These are phyloP conservation scores for Deroplatys truncata DNA, from an alignment of 2,888 invertebrate genomes.

Conservation along the genomic window DNA sequence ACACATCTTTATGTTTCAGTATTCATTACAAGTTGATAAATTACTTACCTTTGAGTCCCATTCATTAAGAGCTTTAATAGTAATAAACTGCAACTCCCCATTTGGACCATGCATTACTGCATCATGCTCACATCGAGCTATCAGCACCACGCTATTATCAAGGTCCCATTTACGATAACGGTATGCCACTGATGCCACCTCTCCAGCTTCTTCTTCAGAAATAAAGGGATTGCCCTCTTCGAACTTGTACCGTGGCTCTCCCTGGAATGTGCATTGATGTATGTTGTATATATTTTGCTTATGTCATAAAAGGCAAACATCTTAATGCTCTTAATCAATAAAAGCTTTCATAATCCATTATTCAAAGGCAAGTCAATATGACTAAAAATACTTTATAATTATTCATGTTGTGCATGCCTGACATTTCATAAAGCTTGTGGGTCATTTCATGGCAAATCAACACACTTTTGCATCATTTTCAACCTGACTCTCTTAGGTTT, in stretches of 20 bases:
- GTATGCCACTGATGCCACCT: slow-evolving; percentile 93
- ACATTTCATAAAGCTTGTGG: neutral
- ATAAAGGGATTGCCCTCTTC: slow-evolving; percentile 91
- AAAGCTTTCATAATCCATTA: neutral
- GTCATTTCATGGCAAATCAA: too few species aligned
- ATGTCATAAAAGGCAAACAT: too few species aligned
- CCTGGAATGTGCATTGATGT: slow-evolving; percentile 44
- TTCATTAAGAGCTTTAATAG: slow-evolving; percentile 96
- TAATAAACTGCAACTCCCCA: slow-evolving; percentile 86
- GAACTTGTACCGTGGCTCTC: slow-evolving; percentile 82
- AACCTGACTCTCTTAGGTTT: too few species aligned
- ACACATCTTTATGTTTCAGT: too few species aligned
- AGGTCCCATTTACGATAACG: slow-evolving; percentile 96
- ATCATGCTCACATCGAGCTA: slow-evolving; percentile 96
- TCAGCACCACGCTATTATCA: slow-evolving; percentile 85
- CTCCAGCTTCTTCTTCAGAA: slow-evolving; percentile 85
- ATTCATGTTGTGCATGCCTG: too few species aligned
- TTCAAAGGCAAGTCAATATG: neutral
- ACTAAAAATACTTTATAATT: neutral
- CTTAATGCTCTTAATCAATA: neutral
- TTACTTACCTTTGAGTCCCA: slow-evolving; percentile 84
- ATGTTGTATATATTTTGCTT: too few species aligned
- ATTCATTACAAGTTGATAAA: neutral
- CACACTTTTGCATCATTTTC: too few species aligned
- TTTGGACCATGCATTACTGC: slow-evolving; percentile 84